A percentile compares a stretch with the other conserved stretches of the same genome.
Conservation (phyloP, 2,888 invertebrate species). For the Acanthacorydalis orientalis region DNA sequence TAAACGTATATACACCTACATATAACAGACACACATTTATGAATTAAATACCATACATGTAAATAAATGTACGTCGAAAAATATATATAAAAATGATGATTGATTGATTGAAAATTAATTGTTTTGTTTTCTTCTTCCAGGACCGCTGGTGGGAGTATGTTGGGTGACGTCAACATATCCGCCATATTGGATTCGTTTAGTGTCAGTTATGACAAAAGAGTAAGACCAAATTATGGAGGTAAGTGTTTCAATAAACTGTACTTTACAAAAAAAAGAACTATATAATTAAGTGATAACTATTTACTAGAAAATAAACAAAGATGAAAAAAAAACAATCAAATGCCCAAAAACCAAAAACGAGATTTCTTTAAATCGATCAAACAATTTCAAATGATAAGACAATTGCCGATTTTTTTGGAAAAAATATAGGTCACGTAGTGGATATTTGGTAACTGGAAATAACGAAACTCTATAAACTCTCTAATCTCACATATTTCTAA, state of each 20-base stretch:
- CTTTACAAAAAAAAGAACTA: neutral
- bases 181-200: constrained; percentile 91
- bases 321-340: neutral
- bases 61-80: no score
- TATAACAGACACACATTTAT: no score
- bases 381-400: no score
- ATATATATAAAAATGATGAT: no score
- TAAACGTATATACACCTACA: no score
- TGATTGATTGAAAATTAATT: no score
- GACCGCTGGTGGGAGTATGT: constrained; percentile 64
- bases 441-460: no score
- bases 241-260: constrained; percentile 25
- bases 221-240: constrained; percentile 99
- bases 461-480: no score
- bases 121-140: constrained; percentile 28
- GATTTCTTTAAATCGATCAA: neutral
- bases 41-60: no score
- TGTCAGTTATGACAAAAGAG: constrained; percentile 96
- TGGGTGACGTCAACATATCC: constrained; percentile 87
- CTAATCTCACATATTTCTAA: no score
- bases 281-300: neutral
- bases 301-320: neutral
- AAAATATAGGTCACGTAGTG: no score
- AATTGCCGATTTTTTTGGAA: no score
- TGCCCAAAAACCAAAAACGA: neutral